Percentiles rank a stretch among this genome's conserved stretches.
Conservation (phyloP, 2,113 vertebrate genomes). For the Antennarius striatus region DNA sequence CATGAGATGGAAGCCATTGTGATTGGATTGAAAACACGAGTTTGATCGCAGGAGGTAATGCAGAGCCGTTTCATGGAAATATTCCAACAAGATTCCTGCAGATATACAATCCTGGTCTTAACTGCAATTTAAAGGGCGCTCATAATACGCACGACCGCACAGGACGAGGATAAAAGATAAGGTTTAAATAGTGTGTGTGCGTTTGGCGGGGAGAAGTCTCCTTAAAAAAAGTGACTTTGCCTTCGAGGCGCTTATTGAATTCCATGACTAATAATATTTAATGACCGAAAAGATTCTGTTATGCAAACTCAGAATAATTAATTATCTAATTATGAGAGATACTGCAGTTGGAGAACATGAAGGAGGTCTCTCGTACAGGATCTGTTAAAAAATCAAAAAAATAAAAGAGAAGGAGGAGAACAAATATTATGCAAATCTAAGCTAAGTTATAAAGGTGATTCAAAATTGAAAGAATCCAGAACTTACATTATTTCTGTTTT, state of each 20-base stretch:
- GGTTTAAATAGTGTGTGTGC: not conserved
- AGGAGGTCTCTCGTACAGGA: constrained; percentile 14
- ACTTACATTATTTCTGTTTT: too few relatives aligned
- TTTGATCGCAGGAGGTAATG: constrained; percentile 54
- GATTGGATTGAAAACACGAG: constrained; percentile 65
- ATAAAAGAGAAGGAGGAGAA: too few relatives aligned
- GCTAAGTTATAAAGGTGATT: not conserved
- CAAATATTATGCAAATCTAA: too few relatives aligned
- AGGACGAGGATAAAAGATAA: too few relatives aligned
- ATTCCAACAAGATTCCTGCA: constrained; percentile 41
- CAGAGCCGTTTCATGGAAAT: constrained; percentile 58
- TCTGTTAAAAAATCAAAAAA: not conserved
- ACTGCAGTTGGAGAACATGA: constrained; percentile 26
- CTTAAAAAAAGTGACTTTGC: constrained; percentile 42
- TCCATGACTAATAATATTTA: constrained; percentile 72
- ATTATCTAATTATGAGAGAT: constrained; percentile 50
- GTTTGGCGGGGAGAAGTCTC: not conserved
- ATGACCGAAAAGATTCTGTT: constrained; percentile 59
- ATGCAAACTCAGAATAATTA: constrained; percentile 52
- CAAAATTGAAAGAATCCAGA: not conserved
- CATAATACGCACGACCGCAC: too few relatives aligned
- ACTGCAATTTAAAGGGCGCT: too few relatives aligned
- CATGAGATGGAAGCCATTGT: constrained; percentile 44
- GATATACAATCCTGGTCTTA: not conserved
- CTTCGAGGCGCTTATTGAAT: constrained; percentile 61